A percentile compares a stretch with the other conserved stretches of the same genome.
These are phyloP conservation scores for Drosophila miranda DNA, from an alignment of 1,140 invertebrate genomes.

Conservation along the genomic window DNA sequence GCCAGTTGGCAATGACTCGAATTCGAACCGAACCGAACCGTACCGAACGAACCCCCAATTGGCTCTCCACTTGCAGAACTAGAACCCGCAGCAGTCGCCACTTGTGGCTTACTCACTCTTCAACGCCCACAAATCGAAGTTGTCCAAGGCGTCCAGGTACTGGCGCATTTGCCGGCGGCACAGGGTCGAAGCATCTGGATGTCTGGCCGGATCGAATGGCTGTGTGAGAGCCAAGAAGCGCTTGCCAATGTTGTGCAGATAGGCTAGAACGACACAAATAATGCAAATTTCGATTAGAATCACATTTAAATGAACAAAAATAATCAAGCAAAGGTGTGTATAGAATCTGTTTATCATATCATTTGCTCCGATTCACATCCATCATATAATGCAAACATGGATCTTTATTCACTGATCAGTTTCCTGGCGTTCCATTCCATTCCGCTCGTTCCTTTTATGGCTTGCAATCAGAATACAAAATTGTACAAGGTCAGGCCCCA, in stretches of 20 bases:
- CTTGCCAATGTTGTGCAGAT: conserved; percentile 67
- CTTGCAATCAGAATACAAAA: not conserved
- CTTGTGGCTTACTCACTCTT: conserved; percentile 68
- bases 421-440: not conserved
- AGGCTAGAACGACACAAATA: conserved; percentile 50
- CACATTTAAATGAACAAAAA: too few species aligned
- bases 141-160: conserved; percentile 68
- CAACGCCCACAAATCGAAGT: conserved; percentile 81
- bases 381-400: too few species aligned
- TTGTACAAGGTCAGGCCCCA: conserved; percentile 20
- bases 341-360: too few species aligned
- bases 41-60: conserved; percentile 1
- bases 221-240: conserved; percentile 64
- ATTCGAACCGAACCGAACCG: conserved; percentile 35
- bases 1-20: conserved; percentile 75
- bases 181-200: conserved; percentile 59
- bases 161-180: conserved; percentile 69
- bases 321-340: too few species aligned
- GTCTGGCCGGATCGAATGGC: conserved; percentile 72
- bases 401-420: not conserved
- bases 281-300: too few species aligned
- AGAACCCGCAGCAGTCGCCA: conserved; percentile 16
- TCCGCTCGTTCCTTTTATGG: not conserved
- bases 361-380: too few species aligned
- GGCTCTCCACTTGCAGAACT: conserved; percentile 39